Base-by-base conservation (phyloP, 2,888 invertebrate species). In the Lampropteryx suffumata region DNA sequence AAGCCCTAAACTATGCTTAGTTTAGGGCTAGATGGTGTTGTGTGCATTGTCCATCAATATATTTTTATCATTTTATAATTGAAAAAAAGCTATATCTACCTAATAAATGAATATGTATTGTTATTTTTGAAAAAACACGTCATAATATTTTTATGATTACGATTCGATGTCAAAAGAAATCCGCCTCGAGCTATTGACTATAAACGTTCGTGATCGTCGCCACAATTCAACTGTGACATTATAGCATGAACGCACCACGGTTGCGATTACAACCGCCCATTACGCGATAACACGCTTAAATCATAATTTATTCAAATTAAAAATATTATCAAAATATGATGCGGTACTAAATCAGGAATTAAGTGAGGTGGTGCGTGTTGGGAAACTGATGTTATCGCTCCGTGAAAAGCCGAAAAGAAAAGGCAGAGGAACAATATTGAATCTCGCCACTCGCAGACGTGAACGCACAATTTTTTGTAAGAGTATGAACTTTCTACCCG, bases 291-390 rank as follows among this genome's bases (percentile, higher is more conserved):
- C 76, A 75, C 79, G 75, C 82, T 84, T 84, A 84, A 87, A 88
- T 87, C 82, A 88, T 90, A 90, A 90, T 90, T 88, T 90, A 90
- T 90, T 90, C 90, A 90, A 89, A 89, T 90, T 90, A 90, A 90
- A 90, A 90, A 89, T 88, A 90, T 90, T 89, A 89, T 89, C 89
- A 86, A 84, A 87, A 82, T 88, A 83, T 87, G 90, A 90, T 90
- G 87, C 88, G 89, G 88, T 88, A 74, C 74, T 89, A 89, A 89
- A 88, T 90, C 85, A 88, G 71, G 74, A 84, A 83, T 85, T 85
- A 90, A 90, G 88, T 89, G 82, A 87, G 76, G 62, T 64, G 72
- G 88, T 90, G 89, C 89, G 89, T 90, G 89, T 64, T 59, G 56
- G 55, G 58, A 67, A 57, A 84, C 76, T 79, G 79, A 86, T 88